phyloP scores from a whole-genome alignment of 1,140 invertebrate genomes.

The Marisa cornuarietis region DNA sequence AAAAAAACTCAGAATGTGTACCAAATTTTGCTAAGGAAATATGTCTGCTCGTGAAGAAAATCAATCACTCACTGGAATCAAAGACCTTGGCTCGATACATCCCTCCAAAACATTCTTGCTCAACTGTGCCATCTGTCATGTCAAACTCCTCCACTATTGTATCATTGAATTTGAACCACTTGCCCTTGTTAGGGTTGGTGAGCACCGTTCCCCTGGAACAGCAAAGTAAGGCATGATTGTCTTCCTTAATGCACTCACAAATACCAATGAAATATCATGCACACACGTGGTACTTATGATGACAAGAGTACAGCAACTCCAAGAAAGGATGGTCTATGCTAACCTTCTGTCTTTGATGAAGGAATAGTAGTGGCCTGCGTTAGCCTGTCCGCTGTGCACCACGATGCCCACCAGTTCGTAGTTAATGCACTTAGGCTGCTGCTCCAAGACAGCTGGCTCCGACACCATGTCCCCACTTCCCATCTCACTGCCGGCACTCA shows the following conservation, averaged over 20 bases:
- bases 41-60: not conserved
- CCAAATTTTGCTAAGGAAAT: slow-evolving; percentile 16
- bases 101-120: slow-evolving; percentile 66
- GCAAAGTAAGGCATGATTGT: not conserved
- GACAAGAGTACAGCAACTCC: not conserved
- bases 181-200: slow-evolving; percentile 64
- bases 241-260: not conserved
- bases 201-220: slow-evolving; percentile 58
- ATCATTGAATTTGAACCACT: slow-evolving; percentile 67
- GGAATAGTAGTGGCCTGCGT: slow-evolving; percentile 96
- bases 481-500: slow-evolving; percentile 4
- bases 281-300: not conserved
- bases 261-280: not conserved
- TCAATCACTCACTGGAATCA: slow-evolving; percentile 59
- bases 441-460: slow-evolving; percentile 28
- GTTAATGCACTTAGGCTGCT: slow-evolving; percentile 72
- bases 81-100: slow-evolving; percentile 69
- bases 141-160: slow-evolving; percentile 64
- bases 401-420: slow-evolving; percentile 96
- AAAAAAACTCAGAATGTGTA: too few relatives aligned
- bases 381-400: slow-evolving; percentile 97
- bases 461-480: slow-evolving; percentile 24
- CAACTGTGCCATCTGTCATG: slow-evolving; percentile 65
- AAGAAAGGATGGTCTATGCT: not conserved
- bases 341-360: slow-evolving; percentile 76